These are phyloP conservation scores for Onychomys leucogaster DNA, from an alignment of 2,797 vertebrate genomes.

Conservation along the genomic window DNA sequence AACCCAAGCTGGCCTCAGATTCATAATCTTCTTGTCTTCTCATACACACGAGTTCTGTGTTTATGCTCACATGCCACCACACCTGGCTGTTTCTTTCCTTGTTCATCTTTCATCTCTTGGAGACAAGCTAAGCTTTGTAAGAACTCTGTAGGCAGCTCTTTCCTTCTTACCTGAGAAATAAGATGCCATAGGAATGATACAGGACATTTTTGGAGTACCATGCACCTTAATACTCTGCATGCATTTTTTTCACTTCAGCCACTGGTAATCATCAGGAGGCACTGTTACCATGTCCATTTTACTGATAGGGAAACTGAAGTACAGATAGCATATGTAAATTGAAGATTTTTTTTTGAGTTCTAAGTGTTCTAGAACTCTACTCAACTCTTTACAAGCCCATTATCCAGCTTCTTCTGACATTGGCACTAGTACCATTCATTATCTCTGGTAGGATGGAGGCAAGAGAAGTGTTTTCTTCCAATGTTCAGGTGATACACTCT, in stretches of 20 bases:
- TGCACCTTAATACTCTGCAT: no score
- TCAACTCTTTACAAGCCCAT: not conserved
- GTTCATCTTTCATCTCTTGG: not conserved
- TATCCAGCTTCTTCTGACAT: not conserved
- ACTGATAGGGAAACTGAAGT: not conserved
- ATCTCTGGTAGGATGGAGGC: not conserved
- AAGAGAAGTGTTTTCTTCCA: rapidly evolving
- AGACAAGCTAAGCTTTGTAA: not conserved
- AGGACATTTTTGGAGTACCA: no score
- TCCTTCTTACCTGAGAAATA: no score
- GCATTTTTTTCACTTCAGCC: not conserved
- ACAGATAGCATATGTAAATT: not conserved
- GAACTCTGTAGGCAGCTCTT: not conserved
- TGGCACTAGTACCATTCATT: not conserved
- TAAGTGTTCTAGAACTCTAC: not conserved
- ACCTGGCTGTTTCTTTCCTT: not conserved
- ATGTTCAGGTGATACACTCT: rapidly evolving
- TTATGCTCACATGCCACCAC: no score
- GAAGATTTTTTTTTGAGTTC: not conserved
- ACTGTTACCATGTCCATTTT: not conserved
- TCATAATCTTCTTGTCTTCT: not conserved
- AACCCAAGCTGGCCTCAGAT: not conserved
- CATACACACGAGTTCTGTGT: not conserved
- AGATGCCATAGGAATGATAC: no score
- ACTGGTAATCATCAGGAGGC: not conserved